Conservation (phyloP, 2,797 vertebrate genomes). For the Poecilia gillii region DNA sequence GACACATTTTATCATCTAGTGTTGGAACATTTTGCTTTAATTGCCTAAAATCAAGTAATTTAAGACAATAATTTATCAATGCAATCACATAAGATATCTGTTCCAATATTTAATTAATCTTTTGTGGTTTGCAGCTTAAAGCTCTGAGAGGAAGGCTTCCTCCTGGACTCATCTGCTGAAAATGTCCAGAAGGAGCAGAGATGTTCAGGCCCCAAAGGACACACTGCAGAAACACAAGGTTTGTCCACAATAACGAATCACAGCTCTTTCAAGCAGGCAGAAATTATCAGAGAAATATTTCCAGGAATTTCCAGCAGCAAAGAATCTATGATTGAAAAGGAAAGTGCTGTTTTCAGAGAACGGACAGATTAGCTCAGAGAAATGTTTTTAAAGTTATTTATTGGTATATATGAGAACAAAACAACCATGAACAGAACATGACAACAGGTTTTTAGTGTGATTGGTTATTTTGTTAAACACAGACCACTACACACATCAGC, state of each 20-base stretch:
- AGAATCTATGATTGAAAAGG: not conserved
- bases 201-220: constrained; percentile 29
- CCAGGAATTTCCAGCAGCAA: not conserved
- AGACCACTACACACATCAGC: constrained; percentile 37
- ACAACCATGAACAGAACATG: constrained; percentile 12
- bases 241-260: constrained; percentile 2
- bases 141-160: not conserved
- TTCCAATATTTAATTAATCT: not conserved
- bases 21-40: not conserved
- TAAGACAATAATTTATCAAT: not conserved
- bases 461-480: constrained; percentile 38
- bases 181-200: constrained; percentile 33
- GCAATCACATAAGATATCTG: not conserved
- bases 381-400: constrained; percentile 63
- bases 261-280: constrained; percentile 24
- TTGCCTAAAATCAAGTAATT: not conserved
- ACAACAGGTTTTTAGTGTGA: constrained; percentile 27
- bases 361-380: not conserved
- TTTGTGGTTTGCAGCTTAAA: constrained; percentile 2
- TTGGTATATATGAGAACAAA: constrained; percentile 55
- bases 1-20: not conserved
- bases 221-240: not conserved
- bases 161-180: constrained; percentile 16
- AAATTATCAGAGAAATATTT: not conserved
- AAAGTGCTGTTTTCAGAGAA: not conserved